phyloP scores from a whole-genome alignment of 2,113 vertebrate genomes.

The Mesocricetus auratus region DNA sequence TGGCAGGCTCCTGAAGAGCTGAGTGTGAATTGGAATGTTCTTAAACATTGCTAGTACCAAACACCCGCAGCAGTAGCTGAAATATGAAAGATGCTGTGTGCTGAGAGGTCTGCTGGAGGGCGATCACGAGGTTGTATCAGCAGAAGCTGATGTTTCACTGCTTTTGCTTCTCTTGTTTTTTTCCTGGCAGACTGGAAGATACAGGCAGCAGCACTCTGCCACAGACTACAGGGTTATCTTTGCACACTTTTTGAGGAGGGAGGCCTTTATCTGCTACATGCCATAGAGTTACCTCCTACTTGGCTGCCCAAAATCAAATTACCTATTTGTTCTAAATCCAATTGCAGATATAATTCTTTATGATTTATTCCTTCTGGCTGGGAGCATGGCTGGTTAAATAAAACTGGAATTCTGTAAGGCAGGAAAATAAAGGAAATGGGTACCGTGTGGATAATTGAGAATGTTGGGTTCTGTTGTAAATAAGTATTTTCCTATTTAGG shows the following conservation, averaged over 20 bases:
- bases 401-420: background rate
- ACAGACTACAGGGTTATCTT: background rate
- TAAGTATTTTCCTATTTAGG: background rate
- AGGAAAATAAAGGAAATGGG: background rate
- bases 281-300: background rate
- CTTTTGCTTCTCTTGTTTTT: background rate
- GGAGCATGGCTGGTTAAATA: background rate
- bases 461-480: background rate
- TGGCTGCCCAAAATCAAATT: background rate
- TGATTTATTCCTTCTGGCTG: background rate
- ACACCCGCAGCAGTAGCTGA: background rate
- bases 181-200: background rate
- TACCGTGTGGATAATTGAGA: background rate
- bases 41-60: background rate
- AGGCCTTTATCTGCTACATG: background rate
- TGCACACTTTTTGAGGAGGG: background rate
- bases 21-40: background rate
- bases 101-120: background rate
- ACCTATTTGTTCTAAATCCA: background rate
- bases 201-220: background rate
- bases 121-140: background rate
- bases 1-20: background rate
- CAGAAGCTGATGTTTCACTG: fast-evolving
- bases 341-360: background rate
- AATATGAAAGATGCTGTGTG: background rate